Conservation (phyloP, 2,888 invertebrate genomes). For the Amaurobius ferox region DNA sequence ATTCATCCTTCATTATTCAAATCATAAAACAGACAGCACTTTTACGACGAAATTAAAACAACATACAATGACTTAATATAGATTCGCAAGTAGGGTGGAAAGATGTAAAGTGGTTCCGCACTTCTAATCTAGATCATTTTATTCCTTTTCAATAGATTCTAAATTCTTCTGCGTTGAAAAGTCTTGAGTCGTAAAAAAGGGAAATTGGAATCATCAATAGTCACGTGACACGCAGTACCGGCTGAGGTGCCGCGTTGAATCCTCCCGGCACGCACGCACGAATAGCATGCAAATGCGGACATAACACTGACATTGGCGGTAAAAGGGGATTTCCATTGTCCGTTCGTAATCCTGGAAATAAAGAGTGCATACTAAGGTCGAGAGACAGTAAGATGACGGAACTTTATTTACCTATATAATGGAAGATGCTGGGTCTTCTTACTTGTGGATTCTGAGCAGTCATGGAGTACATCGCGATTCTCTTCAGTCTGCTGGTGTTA, state of each 20-base stretch:
- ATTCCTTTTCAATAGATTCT: not conserved
- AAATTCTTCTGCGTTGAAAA: not conserved
- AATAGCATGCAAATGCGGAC: not conserved
- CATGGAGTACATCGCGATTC: not conserved
- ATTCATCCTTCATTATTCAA: too few species aligned
- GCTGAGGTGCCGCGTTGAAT: slow-evolving; percentile 35
- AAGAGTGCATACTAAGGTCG: slow-evolving; percentile 7
- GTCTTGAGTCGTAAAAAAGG: slow-evolving; percentile 33
- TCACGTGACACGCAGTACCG: slow-evolving; percentile 32
- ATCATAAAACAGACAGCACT: too few species aligned
- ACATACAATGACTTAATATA: not conserved
- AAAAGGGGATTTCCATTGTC: not conserved
- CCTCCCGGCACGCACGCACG: slow-evolving; percentile 5
- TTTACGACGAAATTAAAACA: too few species aligned
- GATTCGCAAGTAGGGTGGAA: slow-evolving; percentile 47
- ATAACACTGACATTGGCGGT: not conserved
- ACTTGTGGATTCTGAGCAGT: too few species aligned
- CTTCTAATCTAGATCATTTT: slow-evolving; percentile 22
- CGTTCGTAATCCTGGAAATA: not conserved
- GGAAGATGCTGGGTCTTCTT: not conserved
- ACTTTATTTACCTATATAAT: not conserved
- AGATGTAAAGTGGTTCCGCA: slow-evolving; percentile 6
- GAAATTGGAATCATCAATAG: slow-evolving; percentile 40
- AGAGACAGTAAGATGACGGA: not conserved
- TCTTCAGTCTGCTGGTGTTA: not conserved